phyloP scores from a whole-genome alignment of 2,888 invertebrate species.

The Alitta virens region DNA sequence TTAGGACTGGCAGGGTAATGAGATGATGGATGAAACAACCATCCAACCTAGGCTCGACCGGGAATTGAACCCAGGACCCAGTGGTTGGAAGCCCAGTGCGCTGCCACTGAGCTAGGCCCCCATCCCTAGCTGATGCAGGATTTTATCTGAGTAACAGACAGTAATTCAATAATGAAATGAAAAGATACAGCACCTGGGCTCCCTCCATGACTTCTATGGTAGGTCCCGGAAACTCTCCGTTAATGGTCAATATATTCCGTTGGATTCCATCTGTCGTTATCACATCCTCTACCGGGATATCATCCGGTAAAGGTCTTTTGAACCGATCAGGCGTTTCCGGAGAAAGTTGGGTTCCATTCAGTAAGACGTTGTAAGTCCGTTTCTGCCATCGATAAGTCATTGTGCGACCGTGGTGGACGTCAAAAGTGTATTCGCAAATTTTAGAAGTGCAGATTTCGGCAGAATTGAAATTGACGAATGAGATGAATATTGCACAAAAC shows the following conservation, averaged over 20 bases:
- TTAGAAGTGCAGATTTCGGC: neutral
- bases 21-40: no score
- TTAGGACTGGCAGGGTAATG: no score
- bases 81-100: no score
- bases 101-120: no score
- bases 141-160: no score
- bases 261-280: slow-evolving; percentile 7
- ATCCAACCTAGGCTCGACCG: no score
- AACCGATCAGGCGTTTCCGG: neutral
- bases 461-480: no score
- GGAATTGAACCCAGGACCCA: no score
- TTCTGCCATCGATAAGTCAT: neutral
- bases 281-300: neutral
- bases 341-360: slow-evolving; percentile 1
- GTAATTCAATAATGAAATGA: no score
- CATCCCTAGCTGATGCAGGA: no score
- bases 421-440: slow-evolving; percentile 2
- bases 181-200: neutral
- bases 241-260: neutral
- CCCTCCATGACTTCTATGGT: slow-evolving; percentile 6
- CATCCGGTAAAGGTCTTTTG: no score
- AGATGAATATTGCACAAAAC: no score
- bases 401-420: neutral
- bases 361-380: neutral
- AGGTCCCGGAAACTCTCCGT: slow-evolving; percentile 8